These are phyloP conservation scores for Bungarus multicinctus DNA, from an alignment of 2,113 vertebrate genomes.

Conservation along the genomic window DNA sequence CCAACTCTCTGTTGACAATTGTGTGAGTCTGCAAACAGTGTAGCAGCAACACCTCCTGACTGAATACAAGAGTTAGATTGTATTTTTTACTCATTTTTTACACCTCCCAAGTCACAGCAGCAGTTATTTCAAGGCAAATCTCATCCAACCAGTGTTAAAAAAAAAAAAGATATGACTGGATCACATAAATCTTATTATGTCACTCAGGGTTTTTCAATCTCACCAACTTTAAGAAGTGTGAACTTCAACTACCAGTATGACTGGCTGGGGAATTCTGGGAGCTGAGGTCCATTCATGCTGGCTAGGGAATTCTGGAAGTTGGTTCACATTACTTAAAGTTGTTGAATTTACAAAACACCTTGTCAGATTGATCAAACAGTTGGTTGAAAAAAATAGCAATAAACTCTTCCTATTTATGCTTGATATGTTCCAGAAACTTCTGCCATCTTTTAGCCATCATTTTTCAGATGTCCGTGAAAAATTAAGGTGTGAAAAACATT, in stretches of 20 bases:
- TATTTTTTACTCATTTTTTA: not conserved
- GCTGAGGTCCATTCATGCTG: not conserved
- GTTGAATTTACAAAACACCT: not conserved
- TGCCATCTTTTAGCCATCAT: not conserved
- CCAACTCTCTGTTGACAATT: not conserved
- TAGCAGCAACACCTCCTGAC: not conserved
- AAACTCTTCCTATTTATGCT: not conserved
- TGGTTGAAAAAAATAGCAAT: not conserved
- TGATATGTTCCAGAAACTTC: not conserved
- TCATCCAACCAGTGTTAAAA: too few relatives aligned
- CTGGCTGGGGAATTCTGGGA: too few relatives aligned
- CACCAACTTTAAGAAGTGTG: too few relatives aligned
- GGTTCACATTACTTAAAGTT: not conserved
- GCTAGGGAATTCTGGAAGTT: not conserved
- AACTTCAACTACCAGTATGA: too few relatives aligned
- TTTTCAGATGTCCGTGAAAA: not conserved
- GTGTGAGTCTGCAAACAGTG: not conserved
- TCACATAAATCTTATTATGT: too few relatives aligned
- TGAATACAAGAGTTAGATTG: not conserved
- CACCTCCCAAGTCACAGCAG: not conserved
- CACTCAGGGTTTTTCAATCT: too few relatives aligned
- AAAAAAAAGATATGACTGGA: not conserved
- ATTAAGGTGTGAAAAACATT: fast-evolving
- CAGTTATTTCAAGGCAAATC: not conserved
- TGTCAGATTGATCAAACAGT: not conserved